A percentile compares a stretch with the other conserved stretches of the same genome.
These are phyloP conservation scores for Rhynchophorus ferrugineus DNA, from an alignment of 1,140 invertebrate species.

Conservation along the genomic window DNA sequence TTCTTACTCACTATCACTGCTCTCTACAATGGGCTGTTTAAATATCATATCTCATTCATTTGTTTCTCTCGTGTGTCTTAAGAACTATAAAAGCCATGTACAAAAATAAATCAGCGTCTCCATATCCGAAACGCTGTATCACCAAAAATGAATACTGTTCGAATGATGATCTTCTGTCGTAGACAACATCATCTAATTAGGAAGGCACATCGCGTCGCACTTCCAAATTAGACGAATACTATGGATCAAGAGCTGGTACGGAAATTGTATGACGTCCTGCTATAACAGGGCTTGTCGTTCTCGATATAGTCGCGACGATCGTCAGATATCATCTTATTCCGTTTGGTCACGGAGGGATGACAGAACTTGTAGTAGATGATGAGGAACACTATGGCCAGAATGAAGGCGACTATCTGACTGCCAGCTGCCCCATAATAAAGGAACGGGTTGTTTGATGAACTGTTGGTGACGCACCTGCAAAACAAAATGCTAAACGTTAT, in stretches of 20 bases:
- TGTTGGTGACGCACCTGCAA: constrained; percentile 38
- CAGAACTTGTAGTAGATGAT: constrained; percentile 45
- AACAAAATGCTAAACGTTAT: not conserved
- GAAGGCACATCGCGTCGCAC: too few relatives aligned
- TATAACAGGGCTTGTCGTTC: constrained; percentile 35
- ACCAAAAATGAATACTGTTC: too few relatives aligned
- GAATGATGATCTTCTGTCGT: too few relatives aligned
- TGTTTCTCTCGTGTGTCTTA: too few relatives aligned
- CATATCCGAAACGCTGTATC: too few relatives aligned
- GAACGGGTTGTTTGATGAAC: constrained; percentile 35
- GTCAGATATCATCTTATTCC: constrained; percentile 32
- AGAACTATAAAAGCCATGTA: too few relatives aligned
- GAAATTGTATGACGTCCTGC: constrained; percentile 33
- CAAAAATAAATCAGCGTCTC: too few relatives aligned
- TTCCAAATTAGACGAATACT: constrained; percentile 31
- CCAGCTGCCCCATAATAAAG: constrained; percentile 40
- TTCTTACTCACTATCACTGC: too few relatives aligned
- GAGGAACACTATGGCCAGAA: constrained; percentile 44
- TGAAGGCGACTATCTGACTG: constrained; percentile 39
- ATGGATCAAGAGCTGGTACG: constrained; percentile 35
- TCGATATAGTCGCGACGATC: constrained; percentile 24
- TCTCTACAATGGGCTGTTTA: too few relatives aligned
- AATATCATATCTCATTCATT: too few relatives aligned
- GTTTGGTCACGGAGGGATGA: constrained; percentile 39
- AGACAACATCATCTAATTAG: too few relatives aligned